Evolutionary conservation across 2,888 invertebrate species (phyloP), one percentile per base, ranked within the genome.

Genomic region (Cephus pulcher): DNA sequence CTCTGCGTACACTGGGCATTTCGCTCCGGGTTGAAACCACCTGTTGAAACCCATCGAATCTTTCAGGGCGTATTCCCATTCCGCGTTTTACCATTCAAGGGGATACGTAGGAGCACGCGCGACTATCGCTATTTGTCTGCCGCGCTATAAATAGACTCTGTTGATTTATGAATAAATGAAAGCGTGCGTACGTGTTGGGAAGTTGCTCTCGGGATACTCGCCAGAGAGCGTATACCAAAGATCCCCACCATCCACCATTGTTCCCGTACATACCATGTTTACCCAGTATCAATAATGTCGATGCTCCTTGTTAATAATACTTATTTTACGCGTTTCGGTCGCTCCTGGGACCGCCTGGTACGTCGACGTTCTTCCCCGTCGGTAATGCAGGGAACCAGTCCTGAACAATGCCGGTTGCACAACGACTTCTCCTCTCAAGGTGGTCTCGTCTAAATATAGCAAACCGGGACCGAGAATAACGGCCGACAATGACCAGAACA

Each of bases 381-480:
- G 56, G 23, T 56, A 56, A 9, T 56, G 56, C 56, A 56, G 56
- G 23, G 23, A 56, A 56, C 56, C 56, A 56, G 56, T 56, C 23
- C 56, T 9, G 23, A 56, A 56, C 56, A 56, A 56, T 56, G 23
- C 56, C 56, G 56, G 56, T 56, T 56, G 56, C 56, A 56, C 56
- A 56, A 56, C 34, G 74, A 73, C 33, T 73, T 79, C 81, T 79
- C 78, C 87, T 86, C 89, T 90, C 90, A 90, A 90, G 90, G 90
- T 90, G 90, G 90, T 90, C 90, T 89, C 89, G 86, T 90, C 89
- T 90, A 90, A 90, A 90, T 89, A 90, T 90, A 90, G 90, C 87
- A 88, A 86, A 88, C 86, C 85, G 83, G 84, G 85, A 88, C 89
- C 88, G 88, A 89, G 90, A 90, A 90, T 90, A 90, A 90, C 89